Evolutionary conservation across 2,888 invertebrate species (phyloP).

Genomic region (Pterostichus madidus): DNA sequence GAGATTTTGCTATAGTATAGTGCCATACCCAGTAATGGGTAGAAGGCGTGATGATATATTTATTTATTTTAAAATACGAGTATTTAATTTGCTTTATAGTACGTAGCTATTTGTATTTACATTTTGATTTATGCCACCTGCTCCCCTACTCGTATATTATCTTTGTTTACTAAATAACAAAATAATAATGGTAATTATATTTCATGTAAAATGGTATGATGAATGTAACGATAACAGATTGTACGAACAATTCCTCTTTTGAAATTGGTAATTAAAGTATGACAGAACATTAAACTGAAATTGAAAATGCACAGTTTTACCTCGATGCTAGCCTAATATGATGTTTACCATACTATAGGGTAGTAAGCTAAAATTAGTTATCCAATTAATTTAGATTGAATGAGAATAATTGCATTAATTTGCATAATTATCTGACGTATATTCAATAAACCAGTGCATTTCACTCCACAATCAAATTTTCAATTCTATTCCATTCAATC

Average conservation of each 20-base stretch:
- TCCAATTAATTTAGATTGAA: constrained; percentile 36
- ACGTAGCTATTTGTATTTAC: no score
- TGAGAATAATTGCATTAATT: constrained; percentile 34
- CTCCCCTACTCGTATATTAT: no score
- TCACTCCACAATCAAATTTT: constrained; percentile 5
- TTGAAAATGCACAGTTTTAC: not conserved
- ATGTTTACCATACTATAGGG: constrained; percentile 1
- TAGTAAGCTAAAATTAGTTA: constrained; percentile 17
- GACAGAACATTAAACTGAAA: not conserved
- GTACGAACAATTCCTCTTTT: not conserved
- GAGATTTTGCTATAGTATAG: no score
- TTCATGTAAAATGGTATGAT: not conserved
- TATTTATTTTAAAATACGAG: no score
- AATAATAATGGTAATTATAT: not conserved
- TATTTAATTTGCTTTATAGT: no score
- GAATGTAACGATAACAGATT: not conserved
- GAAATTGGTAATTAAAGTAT: not conserved
- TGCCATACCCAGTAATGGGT: no score
- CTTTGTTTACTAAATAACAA: not conserved
- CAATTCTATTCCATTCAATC: not conserved
- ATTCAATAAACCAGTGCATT: constrained; percentile 7
- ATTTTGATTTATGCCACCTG: no score
- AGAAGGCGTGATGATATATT: no score
- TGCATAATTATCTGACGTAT: constrained; percentile 25
- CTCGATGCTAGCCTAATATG: not conserved